phyloP scores from a whole-genome alignment of 2,113 vertebrate species.

The Actinemys pallida region DNA sequence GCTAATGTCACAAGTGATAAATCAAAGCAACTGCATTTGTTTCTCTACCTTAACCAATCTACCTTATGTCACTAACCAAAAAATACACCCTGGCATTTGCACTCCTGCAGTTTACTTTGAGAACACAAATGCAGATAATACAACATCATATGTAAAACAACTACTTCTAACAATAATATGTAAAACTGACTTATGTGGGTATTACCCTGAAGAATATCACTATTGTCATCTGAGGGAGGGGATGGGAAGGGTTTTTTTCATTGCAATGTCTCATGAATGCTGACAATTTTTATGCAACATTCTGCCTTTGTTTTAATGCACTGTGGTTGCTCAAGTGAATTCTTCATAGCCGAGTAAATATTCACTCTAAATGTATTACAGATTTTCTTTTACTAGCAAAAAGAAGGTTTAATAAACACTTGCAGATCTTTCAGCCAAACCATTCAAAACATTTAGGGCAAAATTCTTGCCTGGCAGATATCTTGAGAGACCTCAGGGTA shows the following conservation, averaged over 20 bases:
- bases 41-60: constrained; percentile 78
- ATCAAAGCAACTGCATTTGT: constrained; percentile 82
- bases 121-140: constrained; percentile 65
- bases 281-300: background rate
- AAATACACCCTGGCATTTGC: constrained; percentile 77
- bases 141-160: constrained; percentile 78
- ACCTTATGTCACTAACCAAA: constrained; percentile 67
- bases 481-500: background rate
- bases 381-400: constrained; percentile 33
- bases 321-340: background rate
- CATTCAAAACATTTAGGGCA: background rate
- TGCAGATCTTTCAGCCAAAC: constrained; percentile 48
- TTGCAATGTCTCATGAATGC: background rate
- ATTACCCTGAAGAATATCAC: background rate
- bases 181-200: constrained; percentile 34
- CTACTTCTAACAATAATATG: constrained; percentile 41
- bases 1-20: constrained; percentile 83
- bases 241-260: background rate
- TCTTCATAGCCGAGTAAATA: background rate
- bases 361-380: background rate
- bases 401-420: constrained; percentile 80
- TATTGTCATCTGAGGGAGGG: background rate
- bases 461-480: background rate
- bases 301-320: background rate
- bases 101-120: constrained; percentile 68